Base-by-base conservation (phyloP, 2,797 vertebrate genomes). In the Orientallactaga sibirica region DNA sequence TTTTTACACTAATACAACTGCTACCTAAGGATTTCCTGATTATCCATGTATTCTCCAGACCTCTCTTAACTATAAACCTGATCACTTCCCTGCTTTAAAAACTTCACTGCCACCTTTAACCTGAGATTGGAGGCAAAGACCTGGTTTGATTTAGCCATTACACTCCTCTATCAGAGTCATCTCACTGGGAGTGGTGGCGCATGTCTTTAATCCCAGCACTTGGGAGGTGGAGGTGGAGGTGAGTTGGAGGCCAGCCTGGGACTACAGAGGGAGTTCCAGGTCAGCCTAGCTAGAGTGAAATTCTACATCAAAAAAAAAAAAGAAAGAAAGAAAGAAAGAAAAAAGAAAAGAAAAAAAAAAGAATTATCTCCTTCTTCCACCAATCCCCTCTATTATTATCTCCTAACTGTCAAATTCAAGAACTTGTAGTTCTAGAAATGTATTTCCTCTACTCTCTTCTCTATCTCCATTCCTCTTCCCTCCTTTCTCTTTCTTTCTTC, bases 1-100 rank as follows among this genome's bases (percentile, higher is more conserved):
- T 88, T 93, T 81, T 62, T 52, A 91, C 6, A 70, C 37, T 16
- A 73, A 77, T 75, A 10, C 91, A 77, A 86, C 4, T 80, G 14
- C 29, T 74, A 43, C 48, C 5, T 7, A 48, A 76, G 52, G 29
- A 84, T 70, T 20, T 33, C 33, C 29, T 90, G 24, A 20, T 5
- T 84, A 68, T 62, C 61, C 24, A 55, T 5, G 55, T n/a, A 83
- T 12, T 80, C 68, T 91, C 64, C 16, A 37, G 8, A 89, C n/a
- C 22, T 80, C 76, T 77, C 78, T 90, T 33, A 94, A 93, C 4
- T 66, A 5, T 27, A 88, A 55, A 79, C 20, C 19, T 64, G 29
- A 83, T 33, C 25, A 79, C 70, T 55, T 68, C 15, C 22, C 43
- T 14, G 5, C 20, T 93, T 79, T 68, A 62, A 37, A 58, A 48